These are phyloP conservation scores for Beaufortia kweichowensis DNA, from an alignment of 2,113 vertebrate genomes.

Conservation along the genomic window DNA sequence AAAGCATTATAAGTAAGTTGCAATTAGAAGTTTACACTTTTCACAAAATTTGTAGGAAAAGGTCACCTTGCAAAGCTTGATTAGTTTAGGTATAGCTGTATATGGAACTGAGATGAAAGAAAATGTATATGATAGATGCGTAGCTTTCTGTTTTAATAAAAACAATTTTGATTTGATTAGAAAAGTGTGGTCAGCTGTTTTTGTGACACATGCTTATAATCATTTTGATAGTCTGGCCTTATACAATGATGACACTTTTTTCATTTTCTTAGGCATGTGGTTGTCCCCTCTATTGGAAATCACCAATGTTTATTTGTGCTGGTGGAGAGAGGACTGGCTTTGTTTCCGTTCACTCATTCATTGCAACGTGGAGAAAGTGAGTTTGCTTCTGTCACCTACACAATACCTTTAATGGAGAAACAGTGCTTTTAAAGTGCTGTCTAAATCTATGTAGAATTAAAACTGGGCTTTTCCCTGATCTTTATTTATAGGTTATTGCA, in stretches of 20 bases:
- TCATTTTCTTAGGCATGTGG: constrained; percentile 81
- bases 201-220: no score
- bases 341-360: constrained; percentile 88
- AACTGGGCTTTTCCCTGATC: not conserved
- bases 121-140: no score
- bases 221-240: no score
- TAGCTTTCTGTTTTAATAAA: no score
- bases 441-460: not conserved
- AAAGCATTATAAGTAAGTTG: not conserved
- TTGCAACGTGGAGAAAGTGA: constrained; percentile 95
- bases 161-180: no score
- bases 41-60: no score
- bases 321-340: constrained; percentile 91
- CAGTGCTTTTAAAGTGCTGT: not conserved
- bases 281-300: constrained; percentile 97
- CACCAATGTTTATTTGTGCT: constrained; percentile 88
- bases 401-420: not conserved
- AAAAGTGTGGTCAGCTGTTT: no score
- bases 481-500: constrained; percentile 79
- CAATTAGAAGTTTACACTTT: not conserved
- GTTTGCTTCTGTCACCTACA: constrained; percentile 46
- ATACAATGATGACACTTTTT: constrained; percentile 2
- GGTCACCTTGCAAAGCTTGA: no score
- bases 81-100: no score
- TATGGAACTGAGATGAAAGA: no score